Evolutionary conservation across 2,888 invertebrate species (phyloP).

Genomic region (Platycheirus rosarum): DNA sequence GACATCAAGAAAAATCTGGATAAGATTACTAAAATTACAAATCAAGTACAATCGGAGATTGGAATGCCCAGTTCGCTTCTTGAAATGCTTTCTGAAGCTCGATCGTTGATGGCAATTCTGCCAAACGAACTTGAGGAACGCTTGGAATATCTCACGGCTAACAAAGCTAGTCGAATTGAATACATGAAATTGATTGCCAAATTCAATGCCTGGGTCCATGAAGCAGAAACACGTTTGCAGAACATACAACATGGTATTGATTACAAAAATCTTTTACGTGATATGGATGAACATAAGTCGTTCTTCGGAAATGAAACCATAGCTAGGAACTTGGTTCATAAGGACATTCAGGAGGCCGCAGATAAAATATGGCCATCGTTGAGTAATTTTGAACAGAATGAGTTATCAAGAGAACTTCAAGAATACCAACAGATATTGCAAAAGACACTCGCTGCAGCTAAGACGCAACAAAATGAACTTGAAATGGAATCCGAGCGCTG

Average conservation of each 20-base stretch:
- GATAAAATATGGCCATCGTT: constrained; percentile 95
- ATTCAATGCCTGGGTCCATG: constrained; percentile 92
- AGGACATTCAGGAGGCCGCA: constrained; percentile 91
- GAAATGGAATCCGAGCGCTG: constrained; percentile 93
- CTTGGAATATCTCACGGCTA: constrained; percentile 90
- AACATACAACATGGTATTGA: constrained; percentile 93
- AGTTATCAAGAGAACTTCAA: constrained; percentile 91
- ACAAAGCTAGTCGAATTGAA: constrained; percentile 89
- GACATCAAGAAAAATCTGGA: constrained; percentile 89
- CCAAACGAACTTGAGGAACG: constrained; percentile 92
- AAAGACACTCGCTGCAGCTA: constrained; percentile 92
- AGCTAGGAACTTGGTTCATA: constrained; percentile 91
- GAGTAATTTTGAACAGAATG: constrained; percentile 91
- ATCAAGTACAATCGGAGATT: constrained; percentile 88
- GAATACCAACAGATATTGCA: constrained; percentile 91
- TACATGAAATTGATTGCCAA: constrained; percentile 90
- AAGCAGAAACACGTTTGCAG: constrained; percentile 90
- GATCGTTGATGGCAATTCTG: constrained; percentile 89
- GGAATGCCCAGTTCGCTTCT: constrained; percentile 90
- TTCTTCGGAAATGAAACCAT: constrained; percentile 91
- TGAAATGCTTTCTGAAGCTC: constrained; percentile 93
- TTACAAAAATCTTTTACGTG: constrained; percentile 91
- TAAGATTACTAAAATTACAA: constrained; percentile 88
- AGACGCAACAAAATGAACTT: constrained; percentile 89
- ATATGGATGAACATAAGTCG: constrained; percentile 93